Percentiles rank a stretch among this genome's conserved stretches.
phyloP scores from a whole-genome alignment of 2,797 vertebrate genomes.

The Pangasius larnaudii region DNA sequence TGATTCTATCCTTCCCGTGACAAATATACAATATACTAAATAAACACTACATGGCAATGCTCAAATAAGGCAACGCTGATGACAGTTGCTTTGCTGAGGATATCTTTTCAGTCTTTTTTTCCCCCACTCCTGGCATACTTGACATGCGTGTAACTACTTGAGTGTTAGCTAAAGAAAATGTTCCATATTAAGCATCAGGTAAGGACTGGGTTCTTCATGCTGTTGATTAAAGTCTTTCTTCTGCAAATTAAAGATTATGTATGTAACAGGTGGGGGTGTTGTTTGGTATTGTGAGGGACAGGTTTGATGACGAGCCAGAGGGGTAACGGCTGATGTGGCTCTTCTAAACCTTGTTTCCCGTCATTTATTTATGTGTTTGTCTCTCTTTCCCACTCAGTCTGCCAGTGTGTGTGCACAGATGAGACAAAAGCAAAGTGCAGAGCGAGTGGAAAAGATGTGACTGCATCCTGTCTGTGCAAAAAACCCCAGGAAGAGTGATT shows the following conservation, averaged over 20 bases:
- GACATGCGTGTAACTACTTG: background rate
- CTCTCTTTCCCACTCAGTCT: background rate
- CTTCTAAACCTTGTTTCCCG: background rate
- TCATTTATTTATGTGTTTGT: background rate
- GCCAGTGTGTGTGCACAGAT: background rate
- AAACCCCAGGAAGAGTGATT: background rate
- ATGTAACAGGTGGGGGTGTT: background rate
- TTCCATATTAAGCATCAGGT: background rate
- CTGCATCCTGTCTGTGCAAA: background rate
- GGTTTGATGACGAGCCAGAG: background rate
- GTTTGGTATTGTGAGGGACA: background rate
- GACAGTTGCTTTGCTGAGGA: background rate
- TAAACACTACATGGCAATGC: background rate
- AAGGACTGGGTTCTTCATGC: background rate
- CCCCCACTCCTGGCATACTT: background rate
- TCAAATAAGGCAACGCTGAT: background rate
- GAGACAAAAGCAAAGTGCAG: background rate
- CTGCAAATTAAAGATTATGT: background rate
- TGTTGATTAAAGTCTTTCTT: background rate
- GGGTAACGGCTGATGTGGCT: background rate
- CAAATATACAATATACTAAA: background rate
- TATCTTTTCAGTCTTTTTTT: background rate
- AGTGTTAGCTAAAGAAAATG: background rate
- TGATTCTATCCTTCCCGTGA: background rate
- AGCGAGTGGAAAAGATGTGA: background rate